phyloP scores from a whole-genome alignment of 2,113 vertebrate genomes.

The Eulemur macaco region DNA sequence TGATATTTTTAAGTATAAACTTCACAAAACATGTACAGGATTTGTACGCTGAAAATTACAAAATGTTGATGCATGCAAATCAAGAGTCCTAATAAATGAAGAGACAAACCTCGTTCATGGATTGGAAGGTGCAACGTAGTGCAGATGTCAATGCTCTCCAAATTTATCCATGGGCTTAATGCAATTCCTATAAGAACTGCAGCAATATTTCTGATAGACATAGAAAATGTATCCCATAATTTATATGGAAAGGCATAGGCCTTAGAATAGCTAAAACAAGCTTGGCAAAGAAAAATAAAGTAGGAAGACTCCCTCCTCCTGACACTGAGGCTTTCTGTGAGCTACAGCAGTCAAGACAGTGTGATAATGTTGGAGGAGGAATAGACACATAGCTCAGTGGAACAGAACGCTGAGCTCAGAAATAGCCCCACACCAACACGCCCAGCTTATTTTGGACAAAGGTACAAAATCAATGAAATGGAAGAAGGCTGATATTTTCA shows the following conservation, averaged over 20 bases:
- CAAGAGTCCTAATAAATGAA: not conserved
- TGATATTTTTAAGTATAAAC: not conserved
- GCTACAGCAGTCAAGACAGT: not conserved
- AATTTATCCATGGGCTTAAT: not conserved
- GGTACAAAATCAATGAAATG: not conserved
- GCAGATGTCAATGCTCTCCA: not conserved
- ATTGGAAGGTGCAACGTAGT: rapidly evolving
- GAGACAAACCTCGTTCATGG: not conserved
- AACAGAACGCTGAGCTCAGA: not conserved
- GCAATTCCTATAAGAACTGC: not conserved
- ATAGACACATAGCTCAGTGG: not conserved
- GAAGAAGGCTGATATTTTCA: not conserved
- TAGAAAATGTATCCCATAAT: not conserved
- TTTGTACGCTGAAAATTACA: not conserved
- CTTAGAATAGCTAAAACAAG: not conserved
- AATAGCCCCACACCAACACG: too few species aligned
- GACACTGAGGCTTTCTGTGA: not conserved
- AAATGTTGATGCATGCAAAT: not conserved
- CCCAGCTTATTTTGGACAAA: not conserved
- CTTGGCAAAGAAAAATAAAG: not conserved
- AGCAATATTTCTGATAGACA: not conserved
- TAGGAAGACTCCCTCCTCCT: too few species aligned
- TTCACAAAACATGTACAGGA: not conserved
- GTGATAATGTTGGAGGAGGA: not conserved
- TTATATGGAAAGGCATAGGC: not conserved